Conservation (phyloP, 2,113 vertebrate genomes). For the Chaetura pelagica region DNA sequence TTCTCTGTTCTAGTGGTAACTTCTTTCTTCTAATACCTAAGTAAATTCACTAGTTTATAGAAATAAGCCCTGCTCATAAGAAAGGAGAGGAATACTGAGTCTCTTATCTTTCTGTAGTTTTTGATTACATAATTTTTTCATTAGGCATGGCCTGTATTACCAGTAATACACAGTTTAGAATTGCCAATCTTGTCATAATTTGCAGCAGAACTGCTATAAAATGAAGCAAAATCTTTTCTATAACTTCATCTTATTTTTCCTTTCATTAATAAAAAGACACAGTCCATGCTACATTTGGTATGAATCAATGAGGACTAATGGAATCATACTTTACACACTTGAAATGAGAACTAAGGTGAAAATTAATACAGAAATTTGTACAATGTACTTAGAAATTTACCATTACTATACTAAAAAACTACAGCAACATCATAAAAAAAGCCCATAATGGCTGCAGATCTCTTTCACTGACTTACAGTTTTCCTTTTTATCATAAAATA, state of each 20-base stretch:
- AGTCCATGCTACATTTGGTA: neutral
- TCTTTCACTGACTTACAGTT: neutral
- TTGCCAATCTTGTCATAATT: neutral
- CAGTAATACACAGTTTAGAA: neutral
- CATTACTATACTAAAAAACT: neutral
- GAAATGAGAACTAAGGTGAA: neutral
- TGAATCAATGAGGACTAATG: conserved; percentile 3
- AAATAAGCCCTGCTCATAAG: neutral
- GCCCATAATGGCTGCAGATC: neutral
- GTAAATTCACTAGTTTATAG: neutral
- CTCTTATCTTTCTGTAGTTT: neutral
- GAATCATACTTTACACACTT: neutral
- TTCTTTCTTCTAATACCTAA: neutral
- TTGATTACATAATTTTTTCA: neutral
- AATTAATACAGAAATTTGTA: neutral
- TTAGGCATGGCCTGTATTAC: neutral
- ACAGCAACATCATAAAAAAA: neutral
- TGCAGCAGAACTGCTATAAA: neutral
- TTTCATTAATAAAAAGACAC: conserved; percentile 13
- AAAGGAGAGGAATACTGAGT: neutral
- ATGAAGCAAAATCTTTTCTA: neutral
- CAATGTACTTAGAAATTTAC: conserved; percentile 9
- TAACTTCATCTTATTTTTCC: conserved; percentile 12
- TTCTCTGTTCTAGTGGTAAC: neutral
- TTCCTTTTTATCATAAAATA: neutral